Percentiles rank a stretch among this genome's conserved stretches.
Conservation (phyloP, 1,140 invertebrate species). For the Latrodectus geometricus region DNA sequence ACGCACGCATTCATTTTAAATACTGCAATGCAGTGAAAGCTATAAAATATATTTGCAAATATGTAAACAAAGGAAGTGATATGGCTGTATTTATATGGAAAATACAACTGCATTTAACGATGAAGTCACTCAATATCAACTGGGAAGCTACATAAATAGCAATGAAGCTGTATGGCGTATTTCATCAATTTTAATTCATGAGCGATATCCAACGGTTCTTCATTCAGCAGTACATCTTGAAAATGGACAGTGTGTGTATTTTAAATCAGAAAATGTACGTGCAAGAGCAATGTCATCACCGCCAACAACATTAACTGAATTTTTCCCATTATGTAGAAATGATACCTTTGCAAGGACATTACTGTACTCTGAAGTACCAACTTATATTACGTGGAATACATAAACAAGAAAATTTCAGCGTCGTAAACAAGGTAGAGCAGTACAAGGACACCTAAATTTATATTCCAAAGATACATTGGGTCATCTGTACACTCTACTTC, state of each 20-base stretch:
- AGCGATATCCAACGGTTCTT: slow-evolving; percentile 68
- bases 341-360: slow-evolving; percentile 42
- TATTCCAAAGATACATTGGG: neutral
- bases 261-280: too few relatives aligned
- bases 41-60: too few relatives aligned
- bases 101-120: too few relatives aligned
- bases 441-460: neutral
- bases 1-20: slow-evolving; percentile 72
- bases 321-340: slow-evolving; percentile 61
- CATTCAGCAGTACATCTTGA: too few relatives aligned
- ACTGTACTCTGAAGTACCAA: too few relatives aligned
- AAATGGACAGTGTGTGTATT: too few relatives aligned
- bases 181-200: slow-evolving; percentile 67
- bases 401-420: too few relatives aligned
- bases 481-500: too few relatives aligned
- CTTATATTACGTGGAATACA: too few relatives aligned
- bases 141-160: slow-evolving; percentile 62
- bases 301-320: slow-evolving; percentile 61
- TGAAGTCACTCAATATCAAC: slow-evolving; percentile 63
- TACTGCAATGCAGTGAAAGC: slow-evolving; percentile 71
- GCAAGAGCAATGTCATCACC: neutral
- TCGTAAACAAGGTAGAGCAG: too few relatives aligned
- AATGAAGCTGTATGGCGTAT: slow-evolving; percentile 64
- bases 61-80: too few relatives aligned
- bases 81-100: too few relatives aligned